Evolutionary conservation across 2,888 invertebrate species (phyloP), one percentile per base, ranked within the genome.

Genomic region (Spisula subtruncata): DNA sequence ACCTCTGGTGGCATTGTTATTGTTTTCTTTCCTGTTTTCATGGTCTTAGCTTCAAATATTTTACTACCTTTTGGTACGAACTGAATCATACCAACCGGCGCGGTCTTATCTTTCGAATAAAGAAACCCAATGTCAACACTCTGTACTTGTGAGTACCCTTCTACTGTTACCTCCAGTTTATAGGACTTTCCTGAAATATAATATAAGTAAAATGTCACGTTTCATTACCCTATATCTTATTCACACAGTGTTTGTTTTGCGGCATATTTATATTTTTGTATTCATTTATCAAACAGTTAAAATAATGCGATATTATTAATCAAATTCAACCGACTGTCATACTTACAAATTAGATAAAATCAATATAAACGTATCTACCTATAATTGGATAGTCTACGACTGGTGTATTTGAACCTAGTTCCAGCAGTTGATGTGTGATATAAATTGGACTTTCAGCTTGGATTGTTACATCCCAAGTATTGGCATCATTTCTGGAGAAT

Each of bases 401-500:
- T n/a, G 25, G 60, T 66, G n/a, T 66, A 25, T 25, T 25, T 10
- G 60, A 66, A 51, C 41, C 46, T 25, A 66, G 25, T 25, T 66
- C 56, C 29, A 86, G 25, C 12, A 86, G 54, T 60, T 56, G 56
- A 35, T 86, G 56, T 10, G 81, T 81, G 46, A 86, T 56, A n/a
- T 81, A 80, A 16, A 86, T 29, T 12, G 81, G 46, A 25, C 86
- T 86, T 35, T 86, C 81, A 0, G 56, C 86, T 81, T 60, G 41
- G 20, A 86, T 41, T 8, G 51, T 86, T 10, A 86, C 86, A 46
- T 56, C 75, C 81, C 86, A 81, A 1, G 18, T 81, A 46, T 56
- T 81, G 25, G 80, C 6, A 25, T 86, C 86, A 0, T 56, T 18
- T 81, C 81, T 86, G 18, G 25, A 56, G 16, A 86, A n/a, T 4